phyloP scores from a whole-genome alignment of 2,113 vertebrate genomes.

The Microcebus griseorufus region DNA sequence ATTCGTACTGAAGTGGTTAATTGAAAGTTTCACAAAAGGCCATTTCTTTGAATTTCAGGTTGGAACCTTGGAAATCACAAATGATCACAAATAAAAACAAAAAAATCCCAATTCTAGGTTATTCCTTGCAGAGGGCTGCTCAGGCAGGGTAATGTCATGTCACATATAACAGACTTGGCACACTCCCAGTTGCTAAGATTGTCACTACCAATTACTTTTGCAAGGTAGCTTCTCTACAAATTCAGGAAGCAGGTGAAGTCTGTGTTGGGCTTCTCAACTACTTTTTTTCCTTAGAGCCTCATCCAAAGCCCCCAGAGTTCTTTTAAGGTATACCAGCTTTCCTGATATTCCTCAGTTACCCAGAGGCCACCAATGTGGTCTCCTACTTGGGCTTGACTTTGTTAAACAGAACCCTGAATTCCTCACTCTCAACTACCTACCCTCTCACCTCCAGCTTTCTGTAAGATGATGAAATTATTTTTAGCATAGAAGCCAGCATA shows the following conservation, averaged over 20 bases:
- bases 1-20: neutral
- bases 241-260: neutral
- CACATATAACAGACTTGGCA: neutral
- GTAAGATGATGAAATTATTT: conserved; percentile 3
- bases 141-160: neutral
- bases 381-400: neutral
- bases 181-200: neutral
- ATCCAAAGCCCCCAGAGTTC: neutral
- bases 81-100: neutral
- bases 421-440: neutral
- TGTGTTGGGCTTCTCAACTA: neutral
- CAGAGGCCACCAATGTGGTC: neutral
- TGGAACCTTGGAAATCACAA: conserved; percentile 25
- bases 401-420: neutral
- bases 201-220: conserved; percentile 15
- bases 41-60: conserved; percentile 19
- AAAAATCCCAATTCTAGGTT: conserved; percentile 20
- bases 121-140: neutral
- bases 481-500: conserved; percentile 1
- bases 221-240: neutral
- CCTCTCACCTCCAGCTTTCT: neutral
- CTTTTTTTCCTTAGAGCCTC: neutral
- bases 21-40: neutral
- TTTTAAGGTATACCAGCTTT: conserved; percentile 7
- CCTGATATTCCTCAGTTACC: neutral